These are phyloP conservation scores for Hypolimnas misippus DNA, from an alignment of 2,888 invertebrate genomes.

Conservation along the genomic window DNA sequence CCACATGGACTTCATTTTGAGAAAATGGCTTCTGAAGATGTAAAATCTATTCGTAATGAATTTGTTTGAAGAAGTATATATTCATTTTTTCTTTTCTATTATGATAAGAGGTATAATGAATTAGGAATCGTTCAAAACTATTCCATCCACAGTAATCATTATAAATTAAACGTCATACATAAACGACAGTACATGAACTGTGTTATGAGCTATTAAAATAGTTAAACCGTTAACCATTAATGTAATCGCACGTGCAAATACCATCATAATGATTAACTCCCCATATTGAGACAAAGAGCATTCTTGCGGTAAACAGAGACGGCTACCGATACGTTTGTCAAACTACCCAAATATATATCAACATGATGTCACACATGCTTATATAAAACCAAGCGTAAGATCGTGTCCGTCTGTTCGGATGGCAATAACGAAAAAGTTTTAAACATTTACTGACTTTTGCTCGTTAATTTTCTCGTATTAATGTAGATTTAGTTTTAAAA, in stretches of 20 bases:
- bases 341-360: slow-evolving; percentile 18
- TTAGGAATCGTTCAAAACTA: neutral
- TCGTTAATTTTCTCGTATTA: no score
- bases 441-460: no score
- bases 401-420: no score
- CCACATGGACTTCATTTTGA: no score
- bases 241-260: slow-evolving; percentile 49
- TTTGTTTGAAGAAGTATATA: no score
- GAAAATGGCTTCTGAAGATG: no score
- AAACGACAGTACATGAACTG: neutral
- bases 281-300: slow-evolving; percentile 50
- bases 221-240: slow-evolving; percentile 21
- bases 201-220: slow-evolving; percentile 22
- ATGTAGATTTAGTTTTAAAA: no score
- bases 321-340: slow-evolving; percentile 14
- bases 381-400: neutral
- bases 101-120: no score
- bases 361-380: slow-evolving; percentile 16
- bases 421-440: no score
- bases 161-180: neutral
- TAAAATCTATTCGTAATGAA: no score
- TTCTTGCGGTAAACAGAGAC: slow-evolving; percentile 38
- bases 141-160: neutral
- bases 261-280: slow-evolving; percentile 47
- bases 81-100: no score